Conservation (phyloP, 2,797 vertebrate genomes). For the Miopithecus talapoin region DNA sequence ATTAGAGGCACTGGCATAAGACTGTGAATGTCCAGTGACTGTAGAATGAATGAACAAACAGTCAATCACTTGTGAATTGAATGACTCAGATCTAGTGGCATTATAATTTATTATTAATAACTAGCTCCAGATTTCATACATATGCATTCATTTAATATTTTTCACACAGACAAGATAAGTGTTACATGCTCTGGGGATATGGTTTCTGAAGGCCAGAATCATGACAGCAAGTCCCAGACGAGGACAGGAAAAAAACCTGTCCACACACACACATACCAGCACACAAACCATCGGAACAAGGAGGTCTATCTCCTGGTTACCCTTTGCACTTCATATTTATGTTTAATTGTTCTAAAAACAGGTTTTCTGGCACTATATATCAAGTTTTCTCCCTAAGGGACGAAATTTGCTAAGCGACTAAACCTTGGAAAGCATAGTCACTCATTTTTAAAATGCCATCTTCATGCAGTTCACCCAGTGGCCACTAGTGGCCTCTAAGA, state of each 20-base stretch:
- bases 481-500: conserved; percentile 15
- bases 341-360: not conserved
- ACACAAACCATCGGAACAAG: not conserved
- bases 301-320: not conserved
- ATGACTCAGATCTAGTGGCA: not conserved
- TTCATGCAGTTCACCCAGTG: not conserved
- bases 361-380: not conserved
- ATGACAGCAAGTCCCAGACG: not conserved
- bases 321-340: not conserved
- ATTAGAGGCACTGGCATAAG: not conserved
- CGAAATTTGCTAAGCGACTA: not conserved
- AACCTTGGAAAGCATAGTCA: not conserved
- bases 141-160: not conserved
- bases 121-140: not conserved
- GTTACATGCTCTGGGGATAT: not conserved
- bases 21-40: not conserved
- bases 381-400: not conserved
- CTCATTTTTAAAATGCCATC: not conserved
- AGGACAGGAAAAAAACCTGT: not conserved
- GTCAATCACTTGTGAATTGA: not conserved
- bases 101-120: conserved; percentile 17
- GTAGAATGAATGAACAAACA: not conserved
- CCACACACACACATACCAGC: no score
- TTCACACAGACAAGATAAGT: not conserved
- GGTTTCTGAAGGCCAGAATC: not conserved